phyloP scores from a whole-genome alignment of 2,113 vertebrate genomes.

The Pseudorhombus dupliciocellatus region DNA sequence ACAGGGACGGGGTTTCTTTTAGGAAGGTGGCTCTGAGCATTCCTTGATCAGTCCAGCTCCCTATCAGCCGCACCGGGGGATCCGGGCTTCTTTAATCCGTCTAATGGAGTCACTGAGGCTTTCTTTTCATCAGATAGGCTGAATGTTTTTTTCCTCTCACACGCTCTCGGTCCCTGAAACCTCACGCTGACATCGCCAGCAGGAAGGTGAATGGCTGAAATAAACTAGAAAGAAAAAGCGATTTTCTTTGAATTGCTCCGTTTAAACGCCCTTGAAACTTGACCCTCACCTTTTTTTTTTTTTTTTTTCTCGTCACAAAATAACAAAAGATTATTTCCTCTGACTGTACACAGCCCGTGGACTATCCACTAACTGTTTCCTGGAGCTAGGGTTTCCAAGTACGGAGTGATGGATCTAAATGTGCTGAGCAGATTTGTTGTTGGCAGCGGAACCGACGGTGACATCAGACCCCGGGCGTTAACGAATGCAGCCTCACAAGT shows the following conservation, averaged over 20 bases:
- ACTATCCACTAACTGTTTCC: too few relatives aligned
- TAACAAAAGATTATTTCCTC: neutral
- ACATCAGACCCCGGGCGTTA: neutral
- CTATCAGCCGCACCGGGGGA: slow-evolving; percentile 47
- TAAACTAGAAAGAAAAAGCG: neutral
- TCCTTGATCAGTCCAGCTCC: slow-evolving; percentile 48
- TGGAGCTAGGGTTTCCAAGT: too few relatives aligned
- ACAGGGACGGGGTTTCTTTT: neutral
- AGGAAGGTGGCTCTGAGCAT: slow-evolving; percentile 17
- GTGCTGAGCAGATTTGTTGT: too few relatives aligned
- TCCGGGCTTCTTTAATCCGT: slow-evolving; percentile 47
- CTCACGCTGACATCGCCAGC: neutral
- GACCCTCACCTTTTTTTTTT: neutral
- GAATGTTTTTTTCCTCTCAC: slow-evolving; percentile 23
- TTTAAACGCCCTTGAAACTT: slow-evolving; percentile 2
- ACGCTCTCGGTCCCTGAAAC: neutral
- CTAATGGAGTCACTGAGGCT: slow-evolving; percentile 34
- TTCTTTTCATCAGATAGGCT: slow-evolving; percentile 29
- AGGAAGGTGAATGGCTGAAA: neutral
- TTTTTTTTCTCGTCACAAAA: neutral
- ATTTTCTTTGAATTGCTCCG: neutral
- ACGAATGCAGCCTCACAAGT: neutral
- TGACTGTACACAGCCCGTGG: neutral
- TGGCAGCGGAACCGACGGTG: neutral
- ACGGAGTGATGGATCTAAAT: too few relatives aligned